Percentiles rank a stretch among this genome's conserved stretches.
These are phyloP conservation scores for Phainopepla nitens DNA, from an alignment of 2,113 vertebrate species.

Conservation along the genomic window DNA sequence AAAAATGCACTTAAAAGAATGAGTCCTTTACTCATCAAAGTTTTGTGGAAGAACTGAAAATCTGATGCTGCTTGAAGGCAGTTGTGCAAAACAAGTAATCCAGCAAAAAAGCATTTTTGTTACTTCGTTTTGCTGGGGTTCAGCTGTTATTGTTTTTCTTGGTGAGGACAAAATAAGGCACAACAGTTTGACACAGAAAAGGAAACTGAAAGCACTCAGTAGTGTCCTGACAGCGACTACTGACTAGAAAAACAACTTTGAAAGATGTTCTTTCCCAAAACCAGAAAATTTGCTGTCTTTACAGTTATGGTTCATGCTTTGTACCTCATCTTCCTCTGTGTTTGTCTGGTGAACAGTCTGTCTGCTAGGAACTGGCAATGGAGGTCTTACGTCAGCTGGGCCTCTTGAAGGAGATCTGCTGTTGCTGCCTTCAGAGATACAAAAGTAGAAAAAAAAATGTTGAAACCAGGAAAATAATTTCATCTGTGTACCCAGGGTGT, in stretches of 20 bases:
- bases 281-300: not conserved
- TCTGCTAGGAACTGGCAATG: conserved; percentile 58
- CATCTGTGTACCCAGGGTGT: not conserved
- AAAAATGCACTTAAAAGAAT: not conserved
- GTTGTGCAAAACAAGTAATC: not conserved
- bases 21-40: not conserved
- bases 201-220: conserved; percentile 17
- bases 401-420: conserved; percentile 64
- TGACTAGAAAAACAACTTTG: not conserved
- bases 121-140: not conserved
- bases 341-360: conserved; percentile 9
- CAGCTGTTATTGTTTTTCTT: not conserved
- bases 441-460: not conserved
- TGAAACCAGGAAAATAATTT: not conserved
- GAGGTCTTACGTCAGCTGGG: conserved; percentile 54
- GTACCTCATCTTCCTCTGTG: conserved; percentile 58
- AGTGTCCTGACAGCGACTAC: not conserved
- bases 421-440: conserved; percentile 9
- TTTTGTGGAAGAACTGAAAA: not conserved
- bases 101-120: not conserved
- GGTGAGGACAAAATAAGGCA: not conserved
- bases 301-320: not conserved
- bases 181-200: not conserved
- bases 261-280: not conserved
- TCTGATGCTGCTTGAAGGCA: not conserved